Conservation (phyloP, 2,888 invertebrate species). For the Cerastoderma edule region DNA sequence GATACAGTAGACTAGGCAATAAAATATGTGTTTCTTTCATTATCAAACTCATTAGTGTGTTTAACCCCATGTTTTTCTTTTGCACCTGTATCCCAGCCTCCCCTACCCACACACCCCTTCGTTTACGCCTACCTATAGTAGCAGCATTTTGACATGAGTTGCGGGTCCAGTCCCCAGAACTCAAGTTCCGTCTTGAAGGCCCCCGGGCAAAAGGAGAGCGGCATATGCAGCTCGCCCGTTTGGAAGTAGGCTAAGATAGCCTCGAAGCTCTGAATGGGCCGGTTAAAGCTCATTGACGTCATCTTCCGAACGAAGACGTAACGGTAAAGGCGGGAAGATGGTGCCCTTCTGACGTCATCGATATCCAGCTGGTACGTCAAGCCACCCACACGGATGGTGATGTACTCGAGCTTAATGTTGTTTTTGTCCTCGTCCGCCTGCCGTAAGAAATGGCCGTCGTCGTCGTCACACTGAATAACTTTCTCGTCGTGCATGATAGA, state of each 20-base stretch:
- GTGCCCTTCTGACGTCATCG: slow-evolving; percentile 47
- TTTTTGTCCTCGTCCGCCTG: slow-evolving; percentile 27
- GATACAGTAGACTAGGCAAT: too few relatives aligned
- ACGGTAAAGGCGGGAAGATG: slow-evolving; percentile 40
- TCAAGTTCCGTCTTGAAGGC: slow-evolving; percentile 57
- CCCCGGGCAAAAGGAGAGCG: slow-evolving; percentile 51
- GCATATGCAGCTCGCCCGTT: slow-evolving; percentile 62
- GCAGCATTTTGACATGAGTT: slow-evolving; percentile 58
- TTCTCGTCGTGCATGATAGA: too few relatives aligned
- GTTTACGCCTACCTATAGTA: slow-evolving; percentile 58
- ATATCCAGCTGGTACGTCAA: slow-evolving; percentile 45
- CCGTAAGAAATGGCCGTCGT: too few relatives aligned
- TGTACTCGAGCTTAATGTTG: slow-evolving; percentile 23
- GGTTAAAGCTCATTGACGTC: slow-evolving; percentile 38
- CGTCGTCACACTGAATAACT: too few relatives aligned
- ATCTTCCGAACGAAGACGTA: slow-evolving; percentile 38
- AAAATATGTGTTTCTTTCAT: too few relatives aligned
- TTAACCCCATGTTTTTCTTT: too few relatives aligned
- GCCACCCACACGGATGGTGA: slow-evolving; percentile 43
- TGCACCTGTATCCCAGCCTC: too few relatives aligned
- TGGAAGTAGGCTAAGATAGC: slow-evolving; percentile 59
- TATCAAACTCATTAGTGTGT: too few relatives aligned
- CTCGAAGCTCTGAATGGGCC: slow-evolving; percentile 58
- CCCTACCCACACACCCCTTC: too few relatives aligned
- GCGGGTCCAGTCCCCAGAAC: slow-evolving; percentile 61